Conservation (phyloP, 2,797 vertebrate genomes). For the Lepus oiostolus region DNA sequence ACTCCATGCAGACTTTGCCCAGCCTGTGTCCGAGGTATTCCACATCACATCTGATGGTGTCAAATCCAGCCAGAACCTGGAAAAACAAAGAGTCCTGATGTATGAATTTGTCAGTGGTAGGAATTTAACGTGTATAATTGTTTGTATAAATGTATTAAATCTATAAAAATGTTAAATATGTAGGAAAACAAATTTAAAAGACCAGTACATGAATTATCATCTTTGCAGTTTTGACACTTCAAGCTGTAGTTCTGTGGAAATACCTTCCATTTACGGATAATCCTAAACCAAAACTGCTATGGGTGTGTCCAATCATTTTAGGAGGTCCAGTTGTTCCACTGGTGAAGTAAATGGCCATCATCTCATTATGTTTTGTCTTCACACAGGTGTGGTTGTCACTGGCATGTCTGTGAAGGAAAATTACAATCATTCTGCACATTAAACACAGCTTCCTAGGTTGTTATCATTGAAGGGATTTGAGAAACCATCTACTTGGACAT, state of each 20-base stretch:
- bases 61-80: slow-evolving; percentile 92
- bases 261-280: slow-evolving; percentile 90
- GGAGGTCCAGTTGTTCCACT: slow-evolving; percentile 92
- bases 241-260: neutral
- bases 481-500: neutral
- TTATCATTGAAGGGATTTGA: neutral
- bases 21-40: slow-evolving; percentile 93
- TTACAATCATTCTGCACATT: neutral
- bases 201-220: slow-evolving; percentile 21
- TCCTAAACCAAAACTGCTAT: slow-evolving; percentile 90
- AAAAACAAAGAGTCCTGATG: slow-evolving; percentile 52
- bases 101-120: neutral
- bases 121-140: too few relatives aligned
- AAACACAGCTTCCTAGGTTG: neutral
- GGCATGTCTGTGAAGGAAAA: slow-evolving; percentile 84
- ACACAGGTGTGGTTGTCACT: slow-evolving; percentile 88
- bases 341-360: slow-evolving; percentile 92
- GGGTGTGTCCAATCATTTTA: slow-evolving; percentile 92
- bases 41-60: slow-evolving; percentile 90
- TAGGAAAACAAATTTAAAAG: slow-evolving; percentile 59
- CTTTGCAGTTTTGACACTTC: neutral
- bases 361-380: slow-evolving; percentile 88
- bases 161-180: neutral
- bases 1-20: slow-evolving; percentile 93
- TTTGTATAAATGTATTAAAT: neutral